Conservation (phyloP, 2,113 vertebrate genomes). For the Saguinus imperator region DNA sequence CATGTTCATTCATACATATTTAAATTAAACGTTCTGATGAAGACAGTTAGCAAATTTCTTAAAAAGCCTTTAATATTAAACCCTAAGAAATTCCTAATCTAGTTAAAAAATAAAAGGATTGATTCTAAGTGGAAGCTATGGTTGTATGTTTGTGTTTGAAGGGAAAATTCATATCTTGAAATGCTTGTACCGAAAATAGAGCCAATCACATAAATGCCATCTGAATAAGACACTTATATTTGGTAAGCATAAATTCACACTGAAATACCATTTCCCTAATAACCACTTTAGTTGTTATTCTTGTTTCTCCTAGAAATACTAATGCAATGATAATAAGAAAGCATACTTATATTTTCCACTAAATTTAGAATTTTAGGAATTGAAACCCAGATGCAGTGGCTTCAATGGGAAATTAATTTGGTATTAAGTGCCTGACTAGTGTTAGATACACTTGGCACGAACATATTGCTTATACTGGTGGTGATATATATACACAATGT, state of each 20-base stretch:
- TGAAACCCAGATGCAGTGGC: constrained; percentile 65
- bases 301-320: constrained; percentile 75
- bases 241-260: constrained; percentile 70
- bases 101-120: constrained; percentile 33
- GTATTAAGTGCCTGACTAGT: constrained; percentile 45
- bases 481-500: not conserved
- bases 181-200: constrained; percentile 63
- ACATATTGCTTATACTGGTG: not conserved
- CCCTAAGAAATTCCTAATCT: constrained; percentile 1
- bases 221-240: constrained; percentile 64
- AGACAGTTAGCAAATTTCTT: not conserved
- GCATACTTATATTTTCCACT: constrained; percentile 61
- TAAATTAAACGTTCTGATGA: constrained; percentile 42
- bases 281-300: constrained; percentile 70
- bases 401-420: constrained; percentile 72
- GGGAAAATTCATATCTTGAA: constrained; percentile 51
- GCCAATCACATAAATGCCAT: constrained; percentile 63
- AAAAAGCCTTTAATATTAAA: constrained; percentile 37
- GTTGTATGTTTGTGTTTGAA: constrained; percentile 51
- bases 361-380: constrained; percentile 76
- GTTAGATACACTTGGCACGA: constrained; percentile 29
- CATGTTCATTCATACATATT: not conserved
- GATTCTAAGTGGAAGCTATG: constrained; percentile 49
- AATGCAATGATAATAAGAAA: constrained; percentile 72
- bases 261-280: constrained; percentile 71